Base-by-base conservation (phyloP, 2,888 invertebrate genomes). In the Trissolcus japonicus region DNA sequence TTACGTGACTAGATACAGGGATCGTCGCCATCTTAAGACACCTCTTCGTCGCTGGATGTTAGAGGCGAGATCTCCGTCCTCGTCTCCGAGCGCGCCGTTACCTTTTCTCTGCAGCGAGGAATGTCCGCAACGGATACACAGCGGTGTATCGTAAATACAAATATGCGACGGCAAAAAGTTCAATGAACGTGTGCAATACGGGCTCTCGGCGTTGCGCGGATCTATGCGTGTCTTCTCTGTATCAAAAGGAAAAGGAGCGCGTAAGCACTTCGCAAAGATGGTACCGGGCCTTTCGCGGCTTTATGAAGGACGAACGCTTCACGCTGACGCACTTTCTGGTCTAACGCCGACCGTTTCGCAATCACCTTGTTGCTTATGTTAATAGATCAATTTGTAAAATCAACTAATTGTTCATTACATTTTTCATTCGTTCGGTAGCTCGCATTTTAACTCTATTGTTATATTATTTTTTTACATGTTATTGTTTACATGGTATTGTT, bases 11-110 rank as follows among this genome's bases (percentile, higher is more conserved):
- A 75, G 71, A 78, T 71, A n/a, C 75, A 75, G 51, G 63, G 71
- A 57, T 61, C 62, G 78, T 78, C 78, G 78, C 78, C 78, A 78
- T 78, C 75, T 78, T 78, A 78, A 72, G 72, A 78, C 75, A 72
- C 78, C 75, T 72, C 73, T 72, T 61, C 75, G 59, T 65, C 66
- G 65, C 50, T 74, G 60, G 57, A 60, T 72, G 48, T 63, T 69
- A 73, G 73, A 73, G 35, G 73, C 62, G 56, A 57, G 54, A 57
- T 75, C 75, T 55, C 75, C 54, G 35, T 78, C 74, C 60, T 75
- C 60, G 62, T 78, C 63, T 63, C 57, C 1, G 11, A 11, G 43
- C 60, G 40, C 51, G 57, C 48, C 54, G 50, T 69, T 73, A 74
- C 77, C 69, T 73, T 74, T 61, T 69, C 76, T 51, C 9, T 41